Percentiles rank a stretch among this genome's conserved stretches.
Evolutionary conservation across 2,888 invertebrate genomes (phyloP).

Genomic region (Carcina quercana): DNA sequence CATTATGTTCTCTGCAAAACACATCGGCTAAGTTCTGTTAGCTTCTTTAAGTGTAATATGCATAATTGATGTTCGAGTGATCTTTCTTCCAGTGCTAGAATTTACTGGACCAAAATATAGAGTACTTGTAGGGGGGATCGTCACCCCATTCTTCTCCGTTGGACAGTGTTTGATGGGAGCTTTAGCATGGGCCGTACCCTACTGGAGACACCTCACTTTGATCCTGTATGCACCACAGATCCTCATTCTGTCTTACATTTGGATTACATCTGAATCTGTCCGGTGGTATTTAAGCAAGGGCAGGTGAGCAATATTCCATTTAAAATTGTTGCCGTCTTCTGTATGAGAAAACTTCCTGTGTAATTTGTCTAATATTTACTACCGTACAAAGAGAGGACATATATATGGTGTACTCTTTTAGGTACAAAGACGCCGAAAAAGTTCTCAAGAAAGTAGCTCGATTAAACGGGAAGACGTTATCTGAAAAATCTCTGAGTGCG

Average conservation of each 20-base stretch:
- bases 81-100: conserved; percentile 83
- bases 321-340: too few relatives aligned
- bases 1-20: too few relatives aligned
- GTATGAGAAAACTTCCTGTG: too few relatives aligned
- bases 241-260: conserved; percentile 76
- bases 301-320: too few relatives aligned
- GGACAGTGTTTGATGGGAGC: conserved; percentile 83
- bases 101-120: conserved; percentile 81
- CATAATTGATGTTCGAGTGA: too few relatives aligned
- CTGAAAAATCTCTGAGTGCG: conserved; percentile 36
- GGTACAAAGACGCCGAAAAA: conserved; percentile 77
- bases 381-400: too few relatives aligned
- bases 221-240: conserved; percentile 78
- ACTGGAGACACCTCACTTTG: conserved; percentile 80
- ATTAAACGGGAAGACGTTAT: conserved; percentile 63
- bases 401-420: too few relatives aligned
- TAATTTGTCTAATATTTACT: too few relatives aligned
- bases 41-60: too few relatives aligned
- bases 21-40: too few relatives aligned
- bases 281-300: conserved; percentile 84
- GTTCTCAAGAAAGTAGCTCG: conserved; percentile 76
- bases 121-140: conserved; percentile 79
- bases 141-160: conserved; percentile 79
- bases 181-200: conserved; percentile 78
- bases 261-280: conserved; percentile 78